Conservation (phyloP, 2,797 vertebrate species). For the Setipinna tenuifilis region DNA sequence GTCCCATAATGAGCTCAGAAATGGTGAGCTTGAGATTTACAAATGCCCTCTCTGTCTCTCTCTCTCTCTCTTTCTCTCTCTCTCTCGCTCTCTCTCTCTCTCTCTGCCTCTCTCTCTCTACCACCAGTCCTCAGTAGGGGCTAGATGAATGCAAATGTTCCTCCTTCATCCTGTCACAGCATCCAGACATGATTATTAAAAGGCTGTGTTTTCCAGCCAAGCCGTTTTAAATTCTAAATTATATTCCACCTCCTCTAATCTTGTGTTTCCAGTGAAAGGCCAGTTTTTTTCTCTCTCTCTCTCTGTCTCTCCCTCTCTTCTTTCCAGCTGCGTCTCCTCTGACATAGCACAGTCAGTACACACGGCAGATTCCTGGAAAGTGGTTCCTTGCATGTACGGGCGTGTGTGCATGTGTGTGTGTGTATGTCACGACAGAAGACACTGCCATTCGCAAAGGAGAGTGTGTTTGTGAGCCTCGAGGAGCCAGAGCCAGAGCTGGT, state of each 20-base stretch:
- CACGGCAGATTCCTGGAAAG: slow-evolving; percentile 20
- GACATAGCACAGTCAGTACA: neutral
- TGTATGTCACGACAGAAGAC: neutral
- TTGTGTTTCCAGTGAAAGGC: neutral
- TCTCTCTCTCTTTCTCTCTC: neutral
- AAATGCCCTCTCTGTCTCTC: neutral
- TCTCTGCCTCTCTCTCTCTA: neutral
- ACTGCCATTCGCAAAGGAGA: neutral
- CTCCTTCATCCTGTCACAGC: neutral
- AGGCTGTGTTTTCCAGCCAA: slow-evolving; percentile 3
- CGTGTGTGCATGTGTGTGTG: neutral
- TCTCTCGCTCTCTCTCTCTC: too few relatives aligned
- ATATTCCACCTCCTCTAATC: slow-evolving; percentile 5
- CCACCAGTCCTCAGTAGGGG: neutral
- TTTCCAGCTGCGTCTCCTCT: neutral
- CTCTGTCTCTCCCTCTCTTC: neutral
- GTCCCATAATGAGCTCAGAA: slow-evolving; percentile 1
- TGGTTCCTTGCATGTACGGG: neutral
- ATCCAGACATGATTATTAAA: neutral
- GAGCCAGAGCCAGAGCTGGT: too few relatives aligned
- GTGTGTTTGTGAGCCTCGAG: neutral
- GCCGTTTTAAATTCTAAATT: neutral
- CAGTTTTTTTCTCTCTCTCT: neutral
- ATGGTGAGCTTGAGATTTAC: neutral
- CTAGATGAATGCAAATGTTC: neutral